Evolutionary conservation across 2,797 vertebrate species (phyloP).

Genomic region (Falco biarmicus): DNA sequence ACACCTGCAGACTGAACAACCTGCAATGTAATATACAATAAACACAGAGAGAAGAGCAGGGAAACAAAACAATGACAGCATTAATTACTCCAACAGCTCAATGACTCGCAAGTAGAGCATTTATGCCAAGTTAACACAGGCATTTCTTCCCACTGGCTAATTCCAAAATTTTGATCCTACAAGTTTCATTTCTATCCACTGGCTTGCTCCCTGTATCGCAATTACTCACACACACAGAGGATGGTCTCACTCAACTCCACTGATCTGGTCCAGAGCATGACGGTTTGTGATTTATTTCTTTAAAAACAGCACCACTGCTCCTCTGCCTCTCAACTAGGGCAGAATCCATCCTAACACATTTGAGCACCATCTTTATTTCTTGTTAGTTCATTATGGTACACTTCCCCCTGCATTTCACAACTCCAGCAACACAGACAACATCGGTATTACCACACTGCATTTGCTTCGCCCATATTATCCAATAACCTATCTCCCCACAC

Average conservation of each 20-base stretch:
- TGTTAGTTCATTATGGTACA: background rate
- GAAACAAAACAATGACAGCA: background rate
- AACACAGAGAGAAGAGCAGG: background rate
- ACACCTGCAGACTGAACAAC: constrained; percentile 40
- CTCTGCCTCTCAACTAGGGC: background rate
- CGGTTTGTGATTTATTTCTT: background rate
- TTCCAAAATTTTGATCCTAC: background rate
- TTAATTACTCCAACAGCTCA: background rate
- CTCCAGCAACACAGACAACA: background rate
- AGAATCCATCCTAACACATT: background rate
- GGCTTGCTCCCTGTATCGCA: background rate
- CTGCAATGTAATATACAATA: background rate
- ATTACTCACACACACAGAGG: background rate
- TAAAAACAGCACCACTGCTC: background rate
- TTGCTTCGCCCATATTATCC: background rate
- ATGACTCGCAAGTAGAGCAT: background rate
- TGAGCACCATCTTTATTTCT: background rate
- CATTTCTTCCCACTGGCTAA: background rate
- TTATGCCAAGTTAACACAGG: background rate
- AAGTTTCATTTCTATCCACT: background rate
- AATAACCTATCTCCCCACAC: background rate
- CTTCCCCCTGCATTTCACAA: background rate
- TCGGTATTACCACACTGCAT: background rate
- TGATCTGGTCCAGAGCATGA: background rate
- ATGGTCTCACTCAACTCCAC: background rate